Percentiles rank a stretch among this genome's conserved stretches.
phyloP scores from a whole-genome alignment of 2,113 vertebrate genomes.

The Microcebus griseorufus region DNA sequence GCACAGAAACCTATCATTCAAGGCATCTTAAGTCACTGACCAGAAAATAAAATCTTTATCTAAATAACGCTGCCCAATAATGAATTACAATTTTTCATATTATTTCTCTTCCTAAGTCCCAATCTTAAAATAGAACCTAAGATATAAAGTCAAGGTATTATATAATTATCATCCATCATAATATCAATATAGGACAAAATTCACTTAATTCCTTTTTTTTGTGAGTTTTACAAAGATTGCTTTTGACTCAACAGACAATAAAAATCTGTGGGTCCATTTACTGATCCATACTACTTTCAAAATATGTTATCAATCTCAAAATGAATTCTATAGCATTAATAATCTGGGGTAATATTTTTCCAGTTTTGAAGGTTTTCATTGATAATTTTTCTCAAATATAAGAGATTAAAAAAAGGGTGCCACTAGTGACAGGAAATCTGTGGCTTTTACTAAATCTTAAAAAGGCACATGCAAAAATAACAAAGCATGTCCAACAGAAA shows the following conservation, averaged over 20 bases:
- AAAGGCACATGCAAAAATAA: background rate
- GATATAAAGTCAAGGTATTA: background rate
- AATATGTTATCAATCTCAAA: constrained; percentile 14
- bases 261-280: background rate
- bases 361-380: constrained; percentile 35
- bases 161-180: background rate
- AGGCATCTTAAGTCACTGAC: background rate
- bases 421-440: constrained; percentile 16
- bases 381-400: constrained; percentile 8
- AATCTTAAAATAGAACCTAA: constrained; percentile 33
- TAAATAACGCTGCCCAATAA: background rate
- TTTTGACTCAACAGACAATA: background rate
- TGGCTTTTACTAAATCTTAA: background rate
- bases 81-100: constrained; percentile 1
- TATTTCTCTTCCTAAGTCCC: background rate
- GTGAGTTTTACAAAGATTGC: background rate
- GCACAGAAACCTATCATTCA: constrained; percentile 15
- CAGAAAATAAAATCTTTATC: constrained; percentile 17
- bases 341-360: constrained; percentile 40
- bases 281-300: background rate
- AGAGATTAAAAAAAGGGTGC: background rate
- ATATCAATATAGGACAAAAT: background rate
- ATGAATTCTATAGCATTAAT: constrained; percentile 4
- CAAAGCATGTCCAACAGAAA: background rate
- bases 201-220: background rate